A percentile compares a stretch with the other conserved stretches of the same genome.
Evolutionary conservation across 2,888 invertebrate species (phyloP).

Genomic region (Artemia sinica): DNA sequence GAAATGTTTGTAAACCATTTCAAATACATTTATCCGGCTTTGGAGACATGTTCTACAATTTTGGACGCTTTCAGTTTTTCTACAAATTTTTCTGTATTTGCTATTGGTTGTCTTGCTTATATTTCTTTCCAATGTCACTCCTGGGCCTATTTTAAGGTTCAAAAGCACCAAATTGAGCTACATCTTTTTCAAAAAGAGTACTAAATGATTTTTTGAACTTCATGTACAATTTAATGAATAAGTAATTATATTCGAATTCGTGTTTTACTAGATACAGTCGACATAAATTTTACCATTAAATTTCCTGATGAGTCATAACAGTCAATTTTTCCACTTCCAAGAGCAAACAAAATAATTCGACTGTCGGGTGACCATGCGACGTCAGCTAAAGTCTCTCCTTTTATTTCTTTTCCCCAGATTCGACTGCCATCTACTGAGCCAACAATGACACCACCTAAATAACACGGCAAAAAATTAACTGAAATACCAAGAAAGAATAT

Average conservation of each 20-base stretch:
- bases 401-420: conserved; percentile 94
- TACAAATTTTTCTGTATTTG: no score
- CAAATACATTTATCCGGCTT: no score
- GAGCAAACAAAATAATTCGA: conserved; percentile 67
- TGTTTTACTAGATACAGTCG: not conserved
- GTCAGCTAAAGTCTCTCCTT: conserved; percentile 56
- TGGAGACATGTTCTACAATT: no score
- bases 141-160: no score
- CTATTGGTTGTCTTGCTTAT: no score
- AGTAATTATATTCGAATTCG: not conserved
- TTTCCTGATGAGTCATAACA: conserved; percentile 80
- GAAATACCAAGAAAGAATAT: no score
- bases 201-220: not conserved
- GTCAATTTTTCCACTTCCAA: conserved; percentile 78
- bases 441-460: conserved; percentile 65
- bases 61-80: no score
- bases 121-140: no score
- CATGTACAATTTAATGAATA: conserved; percentile 13
- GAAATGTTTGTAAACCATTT: no score
- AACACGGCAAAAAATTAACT: no score
- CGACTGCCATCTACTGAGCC: conserved; percentile 95
- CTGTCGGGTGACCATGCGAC: conserved; percentile 97
- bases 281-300: conserved; percentile 36
- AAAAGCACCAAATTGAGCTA: not conserved
- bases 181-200: conserved; percentile 14